Percentiles rank a stretch among this genome's conserved stretches.
phyloP scores from a whole-genome alignment of 2,113 vertebrate genomes.

The Thymallus thymallus region DNA sequence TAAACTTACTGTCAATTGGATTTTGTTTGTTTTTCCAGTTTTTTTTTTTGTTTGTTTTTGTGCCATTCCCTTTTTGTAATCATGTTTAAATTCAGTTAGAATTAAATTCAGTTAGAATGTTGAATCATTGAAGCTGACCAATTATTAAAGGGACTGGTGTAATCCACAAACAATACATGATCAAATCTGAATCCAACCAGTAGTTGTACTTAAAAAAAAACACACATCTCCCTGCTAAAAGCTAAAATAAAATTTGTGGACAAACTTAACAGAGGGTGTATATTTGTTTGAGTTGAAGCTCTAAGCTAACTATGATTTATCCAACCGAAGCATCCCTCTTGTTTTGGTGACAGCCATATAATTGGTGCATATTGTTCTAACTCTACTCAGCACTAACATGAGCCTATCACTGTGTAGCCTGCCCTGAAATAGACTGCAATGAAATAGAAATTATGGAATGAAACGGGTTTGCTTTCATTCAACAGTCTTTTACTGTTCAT shows the following conservation, averaged over 20 bases:
- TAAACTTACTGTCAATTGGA: slow-evolving; percentile 78
- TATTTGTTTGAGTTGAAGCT: slow-evolving; percentile 32
- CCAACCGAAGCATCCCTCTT: no score
- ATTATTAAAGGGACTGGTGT: slow-evolving; percentile 88
- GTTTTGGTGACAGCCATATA: slow-evolving; percentile 33
- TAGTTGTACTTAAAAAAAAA: neutral
- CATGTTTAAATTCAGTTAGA: slow-evolving; percentile 71
- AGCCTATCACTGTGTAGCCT: neutral
- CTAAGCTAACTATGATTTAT: neutral
- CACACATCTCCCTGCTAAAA: slow-evolving; percentile 15
- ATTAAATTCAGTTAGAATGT: slow-evolving; percentile 63
- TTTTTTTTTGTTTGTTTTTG: no score
- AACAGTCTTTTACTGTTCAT: slow-evolving; percentile 10
- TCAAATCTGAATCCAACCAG: neutral
- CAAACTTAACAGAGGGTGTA: slow-evolving; percentile 53
- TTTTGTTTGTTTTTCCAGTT: slow-evolving; percentile 42
- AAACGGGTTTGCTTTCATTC: neutral
- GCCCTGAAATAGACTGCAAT: slow-evolving; percentile 19
- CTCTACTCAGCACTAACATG: slow-evolving; percentile 29
- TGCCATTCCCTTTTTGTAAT: slow-evolving; percentile 82
- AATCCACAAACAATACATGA: slow-evolving; percentile 28
- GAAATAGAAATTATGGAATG: neutral
- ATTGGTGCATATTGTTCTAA: neutral
- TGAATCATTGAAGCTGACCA: slow-evolving; percentile 79
- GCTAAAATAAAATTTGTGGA: slow-evolving; percentile 53